Conservation (phyloP, 2,888 invertebrate genomes). For the Brassicogethes aeneus region DNA sequence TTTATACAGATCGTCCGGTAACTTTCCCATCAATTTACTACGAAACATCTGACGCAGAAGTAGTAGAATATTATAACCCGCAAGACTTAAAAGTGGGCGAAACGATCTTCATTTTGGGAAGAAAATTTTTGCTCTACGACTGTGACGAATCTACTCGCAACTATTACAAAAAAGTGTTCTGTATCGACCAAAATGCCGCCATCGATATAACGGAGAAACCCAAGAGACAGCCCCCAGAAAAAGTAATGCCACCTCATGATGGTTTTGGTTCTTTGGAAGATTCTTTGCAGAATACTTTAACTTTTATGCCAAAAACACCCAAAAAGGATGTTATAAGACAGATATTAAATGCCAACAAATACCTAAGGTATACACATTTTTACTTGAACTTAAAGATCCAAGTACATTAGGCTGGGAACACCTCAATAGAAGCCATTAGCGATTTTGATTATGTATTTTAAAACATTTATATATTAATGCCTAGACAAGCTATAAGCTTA, state of each 20-base stretch:
- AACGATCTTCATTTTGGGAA: constrained; percentile 58
- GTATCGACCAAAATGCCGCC: constrained; percentile 39
- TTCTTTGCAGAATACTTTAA: constrained; percentile 62
- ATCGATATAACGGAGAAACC: constrained; percentile 29
- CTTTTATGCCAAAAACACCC: constrained; percentile 61
- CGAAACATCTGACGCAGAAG: constrained; percentile 62
- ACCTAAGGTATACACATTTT: constrained; percentile 22
- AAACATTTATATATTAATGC: too few relatives aligned
- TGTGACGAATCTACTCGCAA: constrained; percentile 73
- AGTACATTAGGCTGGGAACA: too few relatives aligned
- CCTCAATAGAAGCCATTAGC: too few relatives aligned
- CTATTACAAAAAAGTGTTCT: constrained; percentile 48
- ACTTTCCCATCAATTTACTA: constrained; percentile 57
- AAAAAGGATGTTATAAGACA: constrained; percentile 68
- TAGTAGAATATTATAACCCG: constrained; percentile 69
- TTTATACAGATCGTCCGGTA: constrained; percentile 40
- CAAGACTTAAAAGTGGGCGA: constrained; percentile 68
- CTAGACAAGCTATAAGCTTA: too few relatives aligned
- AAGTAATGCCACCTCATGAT: constrained; percentile 55
- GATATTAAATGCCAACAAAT: constrained; percentile 61
- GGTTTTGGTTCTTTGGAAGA: constrained; percentile 72
- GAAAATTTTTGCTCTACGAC: constrained; percentile 66
- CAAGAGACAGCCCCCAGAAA: constrained; percentile 23
- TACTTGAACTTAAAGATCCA: constrained; percentile 31
- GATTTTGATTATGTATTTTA: too few relatives aligned